A percentile compares a stretch with the other conserved stretches of the same genome.
Evolutionary conservation across 2,888 invertebrate species (phyloP).

Genomic region (Acleris holmiana): DNA sequence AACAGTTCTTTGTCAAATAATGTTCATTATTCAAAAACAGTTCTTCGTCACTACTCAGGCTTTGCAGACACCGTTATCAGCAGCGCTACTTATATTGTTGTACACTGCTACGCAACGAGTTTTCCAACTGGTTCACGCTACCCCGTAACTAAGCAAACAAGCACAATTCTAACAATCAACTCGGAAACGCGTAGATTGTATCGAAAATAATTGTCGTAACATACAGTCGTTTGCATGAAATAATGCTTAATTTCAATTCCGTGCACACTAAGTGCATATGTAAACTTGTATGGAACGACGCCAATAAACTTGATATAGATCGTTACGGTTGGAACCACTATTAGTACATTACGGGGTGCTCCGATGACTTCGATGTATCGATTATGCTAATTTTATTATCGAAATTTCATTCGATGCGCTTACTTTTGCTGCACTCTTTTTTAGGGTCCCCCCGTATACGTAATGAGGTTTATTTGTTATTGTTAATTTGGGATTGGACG

Average conservation of each 20-base stretch:
- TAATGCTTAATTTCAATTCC: conserved; percentile 79
- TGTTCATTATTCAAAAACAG: too few relatives aligned
- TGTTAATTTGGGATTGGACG: conserved; percentile 16
- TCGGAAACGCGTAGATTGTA: conserved; percentile 60
- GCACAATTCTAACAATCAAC: conserved; percentile 57
- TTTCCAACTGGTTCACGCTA: conserved; percentile 19
- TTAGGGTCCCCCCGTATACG: conserved; percentile 22
- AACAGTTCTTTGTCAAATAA: too few relatives aligned
- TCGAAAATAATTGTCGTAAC: conserved; percentile 67
- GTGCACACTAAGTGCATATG: conserved; percentile 65
- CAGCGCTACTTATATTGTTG: not conserved
- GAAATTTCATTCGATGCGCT: conserved; percentile 72
- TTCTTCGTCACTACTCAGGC: too few relatives aligned
- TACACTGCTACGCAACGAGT: conserved; percentile 2
- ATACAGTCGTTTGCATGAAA: conserved; percentile 74
- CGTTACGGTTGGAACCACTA: conserved; percentile 50
- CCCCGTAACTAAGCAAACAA: conserved; percentile 46
- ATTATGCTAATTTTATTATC: conserved; percentile 82
- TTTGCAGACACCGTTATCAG: too few relatives aligned
- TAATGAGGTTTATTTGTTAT: conserved; percentile 29
- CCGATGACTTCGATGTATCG: conserved; percentile 69
- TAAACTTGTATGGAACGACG: conserved; percentile 68
- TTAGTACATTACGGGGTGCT: conserved; percentile 56
- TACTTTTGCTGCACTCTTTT: conserved; percentile 41
- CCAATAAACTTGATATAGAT: conserved; percentile 73